Base-by-base conservation (phyloP, 2,113 vertebrate genomes). In the Tyto alba region DNA sequence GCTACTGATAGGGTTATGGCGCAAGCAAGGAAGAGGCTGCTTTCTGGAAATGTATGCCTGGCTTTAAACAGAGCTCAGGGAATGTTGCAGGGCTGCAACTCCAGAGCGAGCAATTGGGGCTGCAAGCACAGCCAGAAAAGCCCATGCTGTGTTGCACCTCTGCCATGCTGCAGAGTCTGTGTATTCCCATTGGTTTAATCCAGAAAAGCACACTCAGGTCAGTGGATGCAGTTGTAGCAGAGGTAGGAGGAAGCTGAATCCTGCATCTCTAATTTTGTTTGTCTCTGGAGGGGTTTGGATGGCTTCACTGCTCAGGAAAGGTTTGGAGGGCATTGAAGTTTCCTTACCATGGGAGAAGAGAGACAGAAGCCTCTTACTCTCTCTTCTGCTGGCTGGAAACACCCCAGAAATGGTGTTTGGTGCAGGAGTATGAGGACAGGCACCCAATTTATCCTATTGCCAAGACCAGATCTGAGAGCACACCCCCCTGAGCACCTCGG, bases 51-150 rank as follows among this genome's bases (percentile, higher is more conserved):
- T 34, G 8, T 55, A 4, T 10, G 13, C 40, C 19, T 59, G 52
- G 10, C 53, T 85, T 72, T 72, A 68, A 64, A 43, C 21, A 72
- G 53, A 59, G 69, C n/a, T 88, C 29, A 41, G 40, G 32, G 27
- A 19, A 1, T 1, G 2, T 16, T 67, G 20, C 52, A 59, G 69
- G 75, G 62, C 75, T 83, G 63, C 50, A 57, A 11, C 7, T 40
- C 34, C 63, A 68, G 22, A 18, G 15, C 0, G 22, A 77, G 45
- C 40, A 47, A 43, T 7, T 0, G 0, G 23, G 41, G 12, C 26
- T 6, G 13, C 30, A 56, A 53, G 50, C n/a, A 38, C n/a, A 69
- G 25, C 13, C 69, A 29, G 55, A 38, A 67, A 53, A 53, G 12
- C 36, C 69, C 40, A 9, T 22, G 19, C 23, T 38, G 9, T 20